Evolutionary conservation across 2,113 vertebrate species (phyloP).

Genomic region (Cavia porcellus): DNA sequence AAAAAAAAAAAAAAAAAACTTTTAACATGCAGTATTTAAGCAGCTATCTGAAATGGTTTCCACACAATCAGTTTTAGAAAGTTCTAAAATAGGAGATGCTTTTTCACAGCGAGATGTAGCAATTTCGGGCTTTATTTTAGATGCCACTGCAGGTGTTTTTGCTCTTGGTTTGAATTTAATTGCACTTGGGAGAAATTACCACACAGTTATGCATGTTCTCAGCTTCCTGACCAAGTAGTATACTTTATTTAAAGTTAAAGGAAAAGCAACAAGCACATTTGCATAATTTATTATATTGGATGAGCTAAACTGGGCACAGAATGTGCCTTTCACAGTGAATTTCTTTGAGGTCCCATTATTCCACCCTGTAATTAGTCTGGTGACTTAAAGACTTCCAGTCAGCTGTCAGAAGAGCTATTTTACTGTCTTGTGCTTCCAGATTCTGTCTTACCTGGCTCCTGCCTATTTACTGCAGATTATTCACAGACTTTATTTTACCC

Average conservation of each 20-base stretch:
- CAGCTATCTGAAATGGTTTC: neutral
- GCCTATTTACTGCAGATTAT: neutral
- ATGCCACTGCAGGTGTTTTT: constrained; percentile 59
- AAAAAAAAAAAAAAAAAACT: too few species aligned
- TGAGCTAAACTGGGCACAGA: neutral
- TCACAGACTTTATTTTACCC: neutral
- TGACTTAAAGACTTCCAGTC: neutral
- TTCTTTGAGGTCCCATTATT: neutral
- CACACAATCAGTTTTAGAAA: constrained; percentile 31
- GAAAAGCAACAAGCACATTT: constrained; percentile 17
- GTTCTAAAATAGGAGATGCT: constrained; percentile 42
- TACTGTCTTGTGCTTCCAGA: neutral
- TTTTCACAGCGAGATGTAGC: neutral
- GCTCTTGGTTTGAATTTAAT: constrained; percentile 56
- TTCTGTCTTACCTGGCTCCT: neutral
- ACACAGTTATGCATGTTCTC: constrained; percentile 41
- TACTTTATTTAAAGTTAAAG: constrained; percentile 62
- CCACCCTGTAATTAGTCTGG: neutral
- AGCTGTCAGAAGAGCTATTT: neutral
- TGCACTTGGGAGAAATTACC: constrained; percentile 17
- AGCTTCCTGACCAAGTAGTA: neutral
- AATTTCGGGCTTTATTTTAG: constrained; percentile 55
- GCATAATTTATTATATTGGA: constrained; percentile 36
- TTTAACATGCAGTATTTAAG: neutral
- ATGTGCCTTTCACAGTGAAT: constrained; percentile 24